phyloP scores from a whole-genome alignment of 2,888 invertebrate species.

The Heteropelma amictum region DNA sequence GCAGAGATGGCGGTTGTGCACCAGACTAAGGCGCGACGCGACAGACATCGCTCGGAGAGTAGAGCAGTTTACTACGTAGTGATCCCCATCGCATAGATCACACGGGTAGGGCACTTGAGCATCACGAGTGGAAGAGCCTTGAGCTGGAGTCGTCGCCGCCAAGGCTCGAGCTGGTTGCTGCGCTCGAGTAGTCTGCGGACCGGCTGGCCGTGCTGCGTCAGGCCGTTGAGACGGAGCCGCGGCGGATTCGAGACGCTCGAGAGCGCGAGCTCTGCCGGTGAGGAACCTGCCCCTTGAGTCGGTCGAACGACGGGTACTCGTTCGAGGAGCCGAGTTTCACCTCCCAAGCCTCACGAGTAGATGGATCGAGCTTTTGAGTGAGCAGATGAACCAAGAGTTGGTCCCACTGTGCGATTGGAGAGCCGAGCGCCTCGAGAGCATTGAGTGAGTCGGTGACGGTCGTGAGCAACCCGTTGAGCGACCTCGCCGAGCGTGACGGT shows the following conservation, averaged over 20 bases:
- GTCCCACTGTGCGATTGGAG: not conserved
- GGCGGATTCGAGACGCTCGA: too few relatives aligned
- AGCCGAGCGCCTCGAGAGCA: not conserved
- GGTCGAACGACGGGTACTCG: not conserved
- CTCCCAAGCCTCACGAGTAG: conserved; percentile 2
- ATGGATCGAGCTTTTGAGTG: not conserved
- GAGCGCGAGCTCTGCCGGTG: not conserved
- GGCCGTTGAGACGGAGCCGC: too few relatives aligned
- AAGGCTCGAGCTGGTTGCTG: not conserved
- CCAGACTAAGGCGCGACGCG: not conserved
- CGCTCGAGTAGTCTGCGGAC: too few relatives aligned
- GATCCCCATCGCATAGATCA: not conserved
- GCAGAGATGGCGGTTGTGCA: not conserved
- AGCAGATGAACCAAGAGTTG: not conserved
- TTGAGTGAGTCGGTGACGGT: not conserved
- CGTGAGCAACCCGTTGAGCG: not conserved
- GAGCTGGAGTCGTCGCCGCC: not conserved
- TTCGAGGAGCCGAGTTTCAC: not conserved
- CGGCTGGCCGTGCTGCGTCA: too few relatives aligned
- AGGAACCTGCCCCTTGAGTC: not conserved
- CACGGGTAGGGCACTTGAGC: not conserved
- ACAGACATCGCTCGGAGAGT: not conserved
- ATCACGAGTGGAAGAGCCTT: not conserved
- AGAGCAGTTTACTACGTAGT: conserved; percentile 1
- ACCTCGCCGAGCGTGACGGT: not conserved